These are phyloP conservation scores for Osmerus mordax DNA, from an alignment of 2,113 vertebrate species.

Conservation along the genomic window DNA sequence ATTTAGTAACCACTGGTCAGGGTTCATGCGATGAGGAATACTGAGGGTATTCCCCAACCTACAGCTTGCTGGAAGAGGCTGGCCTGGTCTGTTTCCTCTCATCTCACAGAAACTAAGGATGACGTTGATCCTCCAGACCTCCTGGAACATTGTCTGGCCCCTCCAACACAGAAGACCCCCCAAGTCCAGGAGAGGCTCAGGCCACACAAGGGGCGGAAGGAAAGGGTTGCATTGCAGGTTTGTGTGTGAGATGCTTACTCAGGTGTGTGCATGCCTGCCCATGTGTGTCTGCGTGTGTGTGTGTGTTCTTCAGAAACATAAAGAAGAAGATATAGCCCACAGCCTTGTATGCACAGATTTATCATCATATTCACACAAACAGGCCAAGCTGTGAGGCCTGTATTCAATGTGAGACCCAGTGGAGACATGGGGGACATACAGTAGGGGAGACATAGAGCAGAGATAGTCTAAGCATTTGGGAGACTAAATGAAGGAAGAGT, in stretches of 20 bases:
- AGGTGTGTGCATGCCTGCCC: slow-evolving; percentile 19
- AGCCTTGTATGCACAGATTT: slow-evolving; percentile 40
- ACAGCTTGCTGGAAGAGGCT: slow-evolving; percentile 52
- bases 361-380: slow-evolving; percentile 30
- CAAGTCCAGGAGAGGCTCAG: slow-evolving; percentile 49
- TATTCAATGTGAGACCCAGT: slow-evolving; percentile 56
- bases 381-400: slow-evolving; percentile 46
- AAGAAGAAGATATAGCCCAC: slow-evolving; percentile 27
- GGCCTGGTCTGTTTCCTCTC: slow-evolving; percentile 42
- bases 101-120: slow-evolving; percentile 46
- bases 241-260: slow-evolving; percentile 36
- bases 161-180: slow-evolving; percentile 58
- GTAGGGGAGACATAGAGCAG: slow-evolving; percentile 29
- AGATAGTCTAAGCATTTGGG: slow-evolving; percentile 23
- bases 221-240: slow-evolving; percentile 6
- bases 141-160: slow-evolving; percentile 55
- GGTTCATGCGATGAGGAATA: slow-evolving; percentile 31
- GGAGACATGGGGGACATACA: slow-evolving; percentile 14
- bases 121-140: slow-evolving; percentile 61
- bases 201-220: slow-evolving; percentile 64
- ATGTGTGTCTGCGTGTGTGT: slow-evolving; percentile 9
- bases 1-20: slow-evolving; percentile 23
- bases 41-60: slow-evolving; percentile 43
- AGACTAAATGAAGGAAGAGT: too few relatives aligned
- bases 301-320: not conserved